Evolutionary conservation across 2,888 invertebrate species (phyloP).

Genomic region (Leucophenga maculata): DNA sequence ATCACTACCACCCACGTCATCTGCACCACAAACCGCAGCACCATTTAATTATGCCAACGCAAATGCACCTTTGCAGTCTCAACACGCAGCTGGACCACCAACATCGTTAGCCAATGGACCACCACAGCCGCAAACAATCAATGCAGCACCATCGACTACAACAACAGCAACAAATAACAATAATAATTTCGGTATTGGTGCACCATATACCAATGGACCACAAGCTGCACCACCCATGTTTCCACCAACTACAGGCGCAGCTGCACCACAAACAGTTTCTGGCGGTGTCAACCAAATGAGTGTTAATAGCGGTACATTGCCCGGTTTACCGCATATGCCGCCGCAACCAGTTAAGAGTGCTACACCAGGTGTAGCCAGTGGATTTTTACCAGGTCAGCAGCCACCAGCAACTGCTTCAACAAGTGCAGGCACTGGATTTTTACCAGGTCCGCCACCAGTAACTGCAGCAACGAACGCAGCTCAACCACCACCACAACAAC

Average conservation of each 20-base stretch:
- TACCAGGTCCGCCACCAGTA: conserved; percentile 39
- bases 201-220: conserved; percentile 55
- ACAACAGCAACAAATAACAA: conserved; percentile 45
- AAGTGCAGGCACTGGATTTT: conserved; percentile 46
- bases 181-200: conserved; percentile 42
- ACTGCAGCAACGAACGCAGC: conserved; percentile 25
- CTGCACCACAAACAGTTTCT: conserved; percentile 46
- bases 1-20: conserved; percentile 36
- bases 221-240: conserved; percentile 35
- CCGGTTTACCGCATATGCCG: conserved; percentile 70
- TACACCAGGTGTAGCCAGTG: conserved; percentile 28
- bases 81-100: conserved; percentile 26
- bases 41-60: conserved; percentile 53
- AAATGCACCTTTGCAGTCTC: conserved; percentile 41
- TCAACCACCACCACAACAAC: conserved; percentile 22
- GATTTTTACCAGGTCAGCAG: conserved; percentile 48
- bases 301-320: conserved; percentile 62
- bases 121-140: conserved; percentile 28
- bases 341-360: conserved; percentile 56
- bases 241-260: conserved; percentile 31
- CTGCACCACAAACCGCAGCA: conserved; percentile 29
- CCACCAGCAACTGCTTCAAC: conserved; percentile 32
- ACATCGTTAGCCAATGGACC: conserved; percentile 30
- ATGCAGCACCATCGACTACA: conserved; percentile 33
- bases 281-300: conserved; percentile 65